phyloP scores from a whole-genome alignment of 2,797 vertebrate genomes.

The Poecilia picta region DNA sequence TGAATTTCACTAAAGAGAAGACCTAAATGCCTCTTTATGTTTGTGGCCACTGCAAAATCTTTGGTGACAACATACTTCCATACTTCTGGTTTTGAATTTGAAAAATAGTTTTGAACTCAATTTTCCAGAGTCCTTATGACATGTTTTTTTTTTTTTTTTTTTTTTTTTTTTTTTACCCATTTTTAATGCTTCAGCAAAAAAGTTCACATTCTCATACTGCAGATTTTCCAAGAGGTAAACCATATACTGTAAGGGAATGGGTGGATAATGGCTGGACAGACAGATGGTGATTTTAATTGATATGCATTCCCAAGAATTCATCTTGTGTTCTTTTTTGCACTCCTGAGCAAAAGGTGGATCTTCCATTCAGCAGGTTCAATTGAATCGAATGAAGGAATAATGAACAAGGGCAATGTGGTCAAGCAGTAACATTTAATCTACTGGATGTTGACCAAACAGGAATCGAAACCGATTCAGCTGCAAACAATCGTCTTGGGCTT shows the following conservation, averaged over 20 bases:
- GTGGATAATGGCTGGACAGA: neutral
- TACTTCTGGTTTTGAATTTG: neutral
- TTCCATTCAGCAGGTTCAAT: constrained; percentile 15
- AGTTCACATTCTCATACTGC: neutral
- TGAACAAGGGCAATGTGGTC: neutral
- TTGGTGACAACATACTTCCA: neutral
- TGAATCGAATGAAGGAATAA: neutral
- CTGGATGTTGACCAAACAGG: constrained; percentile 4
- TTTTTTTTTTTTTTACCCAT: too few relatives aligned
- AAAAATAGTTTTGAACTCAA: neutral
- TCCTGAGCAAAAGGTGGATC: neutral
- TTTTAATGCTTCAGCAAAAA: neutral
- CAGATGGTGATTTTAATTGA: neutral
- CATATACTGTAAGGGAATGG: too few relatives aligned
- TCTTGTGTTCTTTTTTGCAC: neutral
- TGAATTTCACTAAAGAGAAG: too few relatives aligned
- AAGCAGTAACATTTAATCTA: constrained; percentile 9
- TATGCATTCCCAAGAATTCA: neutral
- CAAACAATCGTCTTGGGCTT: constrained; percentile 34
- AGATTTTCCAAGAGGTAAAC: neutral
- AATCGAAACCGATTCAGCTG: constrained; percentile 16
- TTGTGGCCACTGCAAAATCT: neutral
- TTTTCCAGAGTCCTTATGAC: too few relatives aligned
- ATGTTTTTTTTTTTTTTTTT: neutral
- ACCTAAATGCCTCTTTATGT: too few relatives aligned